These are phyloP conservation scores for Lophochroa leadbeateri DNA, from an alignment of 2,113 vertebrate species.

Conservation along the genomic window DNA sequence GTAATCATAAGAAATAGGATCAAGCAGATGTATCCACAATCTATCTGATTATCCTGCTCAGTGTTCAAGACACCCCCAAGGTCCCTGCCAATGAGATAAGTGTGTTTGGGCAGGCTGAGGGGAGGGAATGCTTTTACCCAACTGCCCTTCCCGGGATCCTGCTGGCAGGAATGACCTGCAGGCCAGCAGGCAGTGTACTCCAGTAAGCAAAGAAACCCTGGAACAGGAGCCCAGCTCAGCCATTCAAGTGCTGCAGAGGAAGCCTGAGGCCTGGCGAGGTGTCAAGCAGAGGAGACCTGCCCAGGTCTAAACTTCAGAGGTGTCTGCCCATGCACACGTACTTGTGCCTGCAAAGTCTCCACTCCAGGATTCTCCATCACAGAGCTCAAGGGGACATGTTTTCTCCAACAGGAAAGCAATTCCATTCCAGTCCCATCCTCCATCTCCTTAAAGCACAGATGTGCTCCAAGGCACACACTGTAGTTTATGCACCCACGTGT, in stretches of 20 bases:
- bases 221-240: neutral
- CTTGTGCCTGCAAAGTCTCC: neutral
- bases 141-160: neutral
- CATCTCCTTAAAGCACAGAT: neutral
- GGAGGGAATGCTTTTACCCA: neutral
- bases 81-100: conserved; percentile 35
- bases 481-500: neutral
- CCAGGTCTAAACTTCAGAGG: neutral
- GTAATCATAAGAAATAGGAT: conserved; percentile 56
- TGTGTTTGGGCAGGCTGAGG: neutral
- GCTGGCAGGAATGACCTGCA: accelerated
- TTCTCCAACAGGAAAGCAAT: neutral
- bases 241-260: neutral
- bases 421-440: neutral
- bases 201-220: neutral
- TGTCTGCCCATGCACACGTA: neutral
- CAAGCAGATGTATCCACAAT: conserved; percentile 59
- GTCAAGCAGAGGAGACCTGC: neutral
- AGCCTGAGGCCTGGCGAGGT: neutral
- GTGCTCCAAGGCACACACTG: neutral
- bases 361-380: neutral
- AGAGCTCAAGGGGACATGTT: neutral
- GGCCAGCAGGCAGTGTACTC: neutral
- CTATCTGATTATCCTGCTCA: conserved; percentile 60
- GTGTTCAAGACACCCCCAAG: conserved; percentile 40